These are phyloP conservation scores for Lota lota DNA, from an alignment of 2,113 vertebrate species.

Conservation along the genomic window DNA sequence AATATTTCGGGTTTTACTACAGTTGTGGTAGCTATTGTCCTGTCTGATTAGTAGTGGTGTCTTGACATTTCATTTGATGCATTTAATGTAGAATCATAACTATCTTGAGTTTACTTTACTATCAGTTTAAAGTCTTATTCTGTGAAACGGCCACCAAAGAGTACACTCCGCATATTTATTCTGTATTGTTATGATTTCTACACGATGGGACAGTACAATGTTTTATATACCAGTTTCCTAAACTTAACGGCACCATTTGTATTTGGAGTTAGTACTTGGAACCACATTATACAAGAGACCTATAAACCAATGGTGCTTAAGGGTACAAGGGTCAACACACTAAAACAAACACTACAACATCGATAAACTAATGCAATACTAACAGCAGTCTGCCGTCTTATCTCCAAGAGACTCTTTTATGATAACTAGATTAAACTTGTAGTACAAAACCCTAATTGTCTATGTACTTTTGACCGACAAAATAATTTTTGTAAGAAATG, in stretches of 20 bases:
- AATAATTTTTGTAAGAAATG: constrained; percentile 61
- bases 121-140: constrained; percentile 23
- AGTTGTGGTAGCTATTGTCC: too few species aligned
- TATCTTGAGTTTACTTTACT: constrained; percentile 16
- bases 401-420: constrained; percentile 67
- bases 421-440: constrained; percentile 34
- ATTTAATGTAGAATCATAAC: constrained; percentile 25
- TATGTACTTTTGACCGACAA: constrained; percentile 55
- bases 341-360: constrained; percentile 64
- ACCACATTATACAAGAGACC: constrained; percentile 1
- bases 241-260: too few species aligned
- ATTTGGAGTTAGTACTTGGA: neutral
- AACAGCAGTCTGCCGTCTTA: constrained; percentile 58
- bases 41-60: too few species aligned
- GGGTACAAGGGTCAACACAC: constrained; percentile 18
- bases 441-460: constrained; percentile 45
- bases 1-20: neutral
- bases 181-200: constrained; percentile 12
- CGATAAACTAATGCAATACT: constrained; percentile 62
- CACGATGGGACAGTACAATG: constrained; percentile 46
- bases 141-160: constrained; percentile 51
- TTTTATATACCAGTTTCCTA: neutral
- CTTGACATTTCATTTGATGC: constrained; percentile 23
- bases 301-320: constrained; percentile 43
- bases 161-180: constrained; percentile 39